phyloP scores from a whole-genome alignment of 1,140 invertebrate species.

The Drosophila sturtevanti region DNA sequence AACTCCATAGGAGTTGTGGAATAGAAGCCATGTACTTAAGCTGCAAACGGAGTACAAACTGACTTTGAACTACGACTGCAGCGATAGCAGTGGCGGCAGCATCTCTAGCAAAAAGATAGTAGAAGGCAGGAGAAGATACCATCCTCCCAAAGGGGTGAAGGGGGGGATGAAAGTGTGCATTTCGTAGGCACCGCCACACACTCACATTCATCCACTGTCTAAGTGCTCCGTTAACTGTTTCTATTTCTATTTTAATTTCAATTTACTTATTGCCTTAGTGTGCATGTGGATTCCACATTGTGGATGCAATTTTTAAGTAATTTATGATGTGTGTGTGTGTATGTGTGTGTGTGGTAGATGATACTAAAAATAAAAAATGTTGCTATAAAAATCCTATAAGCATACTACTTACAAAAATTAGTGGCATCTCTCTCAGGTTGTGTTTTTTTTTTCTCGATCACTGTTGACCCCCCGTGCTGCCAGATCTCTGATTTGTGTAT shows the following conservation, averaged over 20 bases:
- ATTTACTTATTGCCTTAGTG: constrained; percentile 7
- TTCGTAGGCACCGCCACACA: background rate
- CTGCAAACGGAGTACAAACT: constrained; percentile 19
- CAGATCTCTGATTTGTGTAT: background rate
- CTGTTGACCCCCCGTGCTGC: background rate
- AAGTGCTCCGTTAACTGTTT: constrained; percentile 9
- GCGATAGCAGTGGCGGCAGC: background rate
- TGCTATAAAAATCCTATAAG: too few species aligned
- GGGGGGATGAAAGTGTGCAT: background rate
- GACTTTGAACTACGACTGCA: constrained; percentile 26
- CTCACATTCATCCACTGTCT: constrained; percentile 5
- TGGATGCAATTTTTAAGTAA: background rate
- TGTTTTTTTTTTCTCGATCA: background rate
- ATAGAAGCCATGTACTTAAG: constrained; percentile 12
- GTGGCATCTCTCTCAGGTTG: too few species aligned
- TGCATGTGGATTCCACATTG: background rate
- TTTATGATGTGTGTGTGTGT: background rate
- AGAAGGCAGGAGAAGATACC: background rate
- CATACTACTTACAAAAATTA: too few species aligned
- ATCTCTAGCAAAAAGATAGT: too few species aligned
- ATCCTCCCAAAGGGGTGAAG: too few species aligned
- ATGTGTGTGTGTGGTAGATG: background rate
- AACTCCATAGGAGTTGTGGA: background rate
- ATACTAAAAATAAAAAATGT: background rate
- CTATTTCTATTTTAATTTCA: constrained; percentile 16